These are phyloP conservation scores for Drosophila dives DNA, from an alignment of 2,888 invertebrate species.

Conservation along the genomic window DNA sequence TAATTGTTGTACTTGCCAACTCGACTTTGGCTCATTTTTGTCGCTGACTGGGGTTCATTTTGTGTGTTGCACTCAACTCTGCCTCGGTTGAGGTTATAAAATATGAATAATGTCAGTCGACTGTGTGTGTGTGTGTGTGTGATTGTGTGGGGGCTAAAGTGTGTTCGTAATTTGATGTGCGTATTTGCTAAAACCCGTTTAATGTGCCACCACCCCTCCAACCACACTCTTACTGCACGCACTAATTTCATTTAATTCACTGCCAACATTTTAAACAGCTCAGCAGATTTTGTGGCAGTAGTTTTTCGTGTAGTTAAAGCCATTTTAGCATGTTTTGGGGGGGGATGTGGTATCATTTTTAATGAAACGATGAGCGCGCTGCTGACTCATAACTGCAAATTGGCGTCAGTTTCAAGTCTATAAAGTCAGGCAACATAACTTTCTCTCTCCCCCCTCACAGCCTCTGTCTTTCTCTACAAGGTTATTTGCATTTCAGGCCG, in stretches of 20 bases:
- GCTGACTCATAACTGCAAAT: conserved; percentile 70
- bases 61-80: conserved; percentile 48
- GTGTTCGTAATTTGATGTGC: conserved; percentile 66
- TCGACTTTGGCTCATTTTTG: conserved; percentile 72
- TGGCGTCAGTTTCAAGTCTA: conserved; percentile 51
- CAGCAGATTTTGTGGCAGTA: conserved; percentile 36
- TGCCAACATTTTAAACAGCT: conserved; percentile 29
- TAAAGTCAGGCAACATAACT: conserved; percentile 12
- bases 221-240: conserved; percentile 1
- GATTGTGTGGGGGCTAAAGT: not conserved
- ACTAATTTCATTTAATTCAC: conserved; percentile 76
- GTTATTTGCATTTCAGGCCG: conserved; percentile 60
- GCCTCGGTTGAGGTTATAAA: conserved; percentile 60
- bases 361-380: conserved; percentile 63
- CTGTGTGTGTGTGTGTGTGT: not conserved
- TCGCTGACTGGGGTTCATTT: conserved; percentile 38
- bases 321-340: conserved; percentile 31
- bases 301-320: conserved; percentile 50
- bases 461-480: not conserved
- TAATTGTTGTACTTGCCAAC: conserved; percentile 77
- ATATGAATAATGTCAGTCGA: conserved; percentile 70
- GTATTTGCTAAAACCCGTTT: conserved; percentile 78
- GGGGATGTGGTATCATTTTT: conserved; percentile 58
- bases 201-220: conserved; percentile 41
- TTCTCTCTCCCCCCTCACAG: not conserved